These are phyloP conservation scores for Microtus richardsoni DNA, from an alignment of 2,113 vertebrate genomes.

Conservation along the genomic window DNA sequence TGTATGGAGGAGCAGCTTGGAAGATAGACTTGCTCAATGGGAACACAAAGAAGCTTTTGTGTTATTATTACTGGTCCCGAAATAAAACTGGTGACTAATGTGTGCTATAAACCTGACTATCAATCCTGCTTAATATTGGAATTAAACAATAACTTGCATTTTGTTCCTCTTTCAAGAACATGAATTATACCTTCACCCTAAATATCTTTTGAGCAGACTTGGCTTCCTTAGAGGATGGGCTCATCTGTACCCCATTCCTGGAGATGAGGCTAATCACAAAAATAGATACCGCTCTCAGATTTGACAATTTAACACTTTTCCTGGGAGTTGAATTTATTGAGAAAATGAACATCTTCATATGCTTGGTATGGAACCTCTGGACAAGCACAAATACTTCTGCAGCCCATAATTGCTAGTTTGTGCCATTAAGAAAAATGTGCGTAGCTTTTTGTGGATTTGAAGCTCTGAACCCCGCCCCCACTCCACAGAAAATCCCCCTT, in stretches of 20 bases:
- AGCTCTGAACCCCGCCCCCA: conserved; percentile 24
- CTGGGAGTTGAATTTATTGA: conserved; percentile 27
- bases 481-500: neutral
- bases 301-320: conserved; percentile 17
- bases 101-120: neutral
- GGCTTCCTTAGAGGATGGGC: neutral
- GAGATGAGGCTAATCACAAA: conserved; percentile 33
- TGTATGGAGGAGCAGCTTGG: neutral
- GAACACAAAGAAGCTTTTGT: neutral
- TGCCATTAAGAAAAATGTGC: conserved; percentile 71
- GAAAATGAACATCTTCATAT: conserved; percentile 36
- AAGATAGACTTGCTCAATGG: neutral
- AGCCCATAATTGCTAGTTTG: conserved; percentile 72
- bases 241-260: neutral
- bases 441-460: conserved; percentile 76
- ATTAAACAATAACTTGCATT: neutral
- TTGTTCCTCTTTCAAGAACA: neutral
- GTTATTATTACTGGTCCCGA: conserved; percentile 12
- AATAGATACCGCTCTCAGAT: neutral
- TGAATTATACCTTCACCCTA: neutral
- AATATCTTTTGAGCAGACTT: conserved; percentile 8
- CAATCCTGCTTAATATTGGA: neutral
- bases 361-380: conserved; percentile 71
- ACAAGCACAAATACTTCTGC: conserved; percentile 71
- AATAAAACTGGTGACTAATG: neutral